Evolutionary conservation across 2,888 invertebrate species (phyloP).

Genomic region (Drosophila paranaensis): DNA sequence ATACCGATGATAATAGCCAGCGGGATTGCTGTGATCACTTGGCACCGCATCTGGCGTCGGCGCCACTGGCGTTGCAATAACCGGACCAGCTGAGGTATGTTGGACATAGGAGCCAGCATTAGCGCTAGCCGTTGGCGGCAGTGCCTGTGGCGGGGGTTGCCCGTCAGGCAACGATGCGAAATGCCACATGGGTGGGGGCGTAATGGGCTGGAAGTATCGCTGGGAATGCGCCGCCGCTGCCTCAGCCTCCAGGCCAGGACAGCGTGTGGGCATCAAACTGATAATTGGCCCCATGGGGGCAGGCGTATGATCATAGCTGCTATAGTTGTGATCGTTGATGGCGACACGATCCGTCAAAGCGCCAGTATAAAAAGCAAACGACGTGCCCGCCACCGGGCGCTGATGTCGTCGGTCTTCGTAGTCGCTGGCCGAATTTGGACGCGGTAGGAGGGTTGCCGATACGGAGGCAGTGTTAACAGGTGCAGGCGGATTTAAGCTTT

Average conservation of each 20-base stretch:
- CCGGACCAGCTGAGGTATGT: conserved; percentile 14
- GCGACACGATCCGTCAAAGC: conserved; percentile 62
- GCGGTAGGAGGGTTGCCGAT: conserved; percentile 34
- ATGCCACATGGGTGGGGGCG: conserved; percentile 68
- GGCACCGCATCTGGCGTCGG: conserved; percentile 11
- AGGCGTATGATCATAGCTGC: conserved; percentile 60
- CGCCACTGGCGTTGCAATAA: conserved; percentile 13
- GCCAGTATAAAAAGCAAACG: conserved; percentile 71
- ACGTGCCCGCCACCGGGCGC: conserved; percentile 59
- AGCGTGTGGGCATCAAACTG: conserved; percentile 53
- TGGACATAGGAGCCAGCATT: conserved; percentile 30
- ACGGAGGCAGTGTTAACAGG: conserved; percentile 3
- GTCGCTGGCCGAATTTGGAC: conserved; percentile 48
- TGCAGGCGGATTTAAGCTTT: conserved; percentile 13
- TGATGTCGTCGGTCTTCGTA: conserved; percentile 52
- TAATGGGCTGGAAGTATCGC: conserved; percentile 68
- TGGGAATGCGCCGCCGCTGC: conserved; percentile 60
- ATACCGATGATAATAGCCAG: conserved; percentile 63
- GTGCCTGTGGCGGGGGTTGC: conserved; percentile 7
- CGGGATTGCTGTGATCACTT: conserved; percentile 55
- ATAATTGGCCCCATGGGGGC: conserved; percentile 43
- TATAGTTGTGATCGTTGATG: conserved; percentile 69
- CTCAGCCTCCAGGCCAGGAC: conserved; percentile 57
- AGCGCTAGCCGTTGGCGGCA: conserved; percentile 21
- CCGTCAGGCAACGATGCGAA: conserved; percentile 41